Evolutionary conservation across 2,113 vertebrate species (phyloP).

Genomic region (Pomatostomus ruficeps): DNA sequence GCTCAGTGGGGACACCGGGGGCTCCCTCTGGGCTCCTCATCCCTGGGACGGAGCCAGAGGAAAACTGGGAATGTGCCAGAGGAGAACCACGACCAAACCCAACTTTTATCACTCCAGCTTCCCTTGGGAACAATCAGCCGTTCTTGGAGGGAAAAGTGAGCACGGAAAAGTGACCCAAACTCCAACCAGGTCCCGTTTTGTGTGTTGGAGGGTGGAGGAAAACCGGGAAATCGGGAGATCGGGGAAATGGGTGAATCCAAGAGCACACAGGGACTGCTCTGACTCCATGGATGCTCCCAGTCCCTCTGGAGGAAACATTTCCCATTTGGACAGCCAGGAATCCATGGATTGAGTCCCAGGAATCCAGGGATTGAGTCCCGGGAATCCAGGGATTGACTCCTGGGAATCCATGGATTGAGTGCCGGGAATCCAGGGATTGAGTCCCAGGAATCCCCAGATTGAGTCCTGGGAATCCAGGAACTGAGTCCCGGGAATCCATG

Average conservation of each 20-base stretch:
- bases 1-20: accelerated
- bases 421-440: too few relatives aligned
- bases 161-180: neutral
- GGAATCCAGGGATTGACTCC: too few relatives aligned
- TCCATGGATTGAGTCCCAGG: neutral
- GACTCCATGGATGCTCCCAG: neutral
- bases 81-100: accelerated
- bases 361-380: too few relatives aligned
- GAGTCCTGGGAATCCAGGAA: too few relatives aligned
- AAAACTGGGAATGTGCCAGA: neutral
- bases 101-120: neutral
- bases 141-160: neutral
- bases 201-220: accelerated
- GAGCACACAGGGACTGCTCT: accelerated
- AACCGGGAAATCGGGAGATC: accelerated
- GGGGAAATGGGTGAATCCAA: accelerated
- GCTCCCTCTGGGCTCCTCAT: neutral
- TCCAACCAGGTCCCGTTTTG: accelerated
- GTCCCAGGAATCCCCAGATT: too few relatives aligned
- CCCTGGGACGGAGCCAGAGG: neutral
- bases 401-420: too few relatives aligned
- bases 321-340: neutral
- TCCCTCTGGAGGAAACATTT: neutral
- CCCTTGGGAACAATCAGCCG: neutral
- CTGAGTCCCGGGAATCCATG: too few relatives aligned